Evolutionary conservation across 2,797 vertebrate genomes (phyloP).

Genomic region (Acanthopagrus latus): DNA sequence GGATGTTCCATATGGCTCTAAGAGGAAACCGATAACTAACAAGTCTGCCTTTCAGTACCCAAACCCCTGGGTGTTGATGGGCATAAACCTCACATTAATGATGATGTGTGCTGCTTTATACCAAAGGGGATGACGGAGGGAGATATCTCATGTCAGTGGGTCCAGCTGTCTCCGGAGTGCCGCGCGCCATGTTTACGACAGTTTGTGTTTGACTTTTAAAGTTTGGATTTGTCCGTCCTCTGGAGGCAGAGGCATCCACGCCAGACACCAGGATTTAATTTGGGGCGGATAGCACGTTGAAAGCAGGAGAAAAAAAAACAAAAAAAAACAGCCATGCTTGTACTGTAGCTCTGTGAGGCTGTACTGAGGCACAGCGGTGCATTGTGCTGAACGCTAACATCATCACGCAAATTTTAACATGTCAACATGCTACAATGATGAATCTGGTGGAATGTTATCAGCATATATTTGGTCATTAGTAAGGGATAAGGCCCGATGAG

Average conservation of each 20-base stretch:
- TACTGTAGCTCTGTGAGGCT: not conserved
- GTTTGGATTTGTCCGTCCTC: slow-evolving; percentile 19
- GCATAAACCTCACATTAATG: slow-evolving; percentile 22
- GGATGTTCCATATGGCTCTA: slow-evolving; percentile 11
- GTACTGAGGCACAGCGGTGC: no score
- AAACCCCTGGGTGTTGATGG: slow-evolving; percentile 8
- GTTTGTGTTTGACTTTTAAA: slow-evolving; percentile 35
- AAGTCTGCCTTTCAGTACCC: slow-evolving; percentile 23
- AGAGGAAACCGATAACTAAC: slow-evolving; percentile 15
- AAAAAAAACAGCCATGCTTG: not conserved
- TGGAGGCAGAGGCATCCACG: not conserved
- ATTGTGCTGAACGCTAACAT: no score
- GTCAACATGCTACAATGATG: no score
- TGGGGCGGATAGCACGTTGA: not conserved
- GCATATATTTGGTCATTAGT: no score
- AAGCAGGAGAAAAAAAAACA: no score
- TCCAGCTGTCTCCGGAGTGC: slow-evolving; percentile 10
- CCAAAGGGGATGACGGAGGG: slow-evolving; percentile 25
- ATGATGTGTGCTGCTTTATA: slow-evolving; percentile 17
- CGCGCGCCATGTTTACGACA: slow-evolving; percentile 15
- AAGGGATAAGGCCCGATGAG: no score
- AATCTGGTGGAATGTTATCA: no score
- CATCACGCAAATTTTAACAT: no score
- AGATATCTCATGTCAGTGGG: slow-evolving; percentile 16
- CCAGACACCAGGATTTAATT: slow-evolving; percentile 16